A percentile compares a stretch with the other conserved stretches of the same genome.
Evolutionary conservation across 1,140 invertebrate genomes (phyloP).

Genomic region (Drosophila tsacasi): DNA sequence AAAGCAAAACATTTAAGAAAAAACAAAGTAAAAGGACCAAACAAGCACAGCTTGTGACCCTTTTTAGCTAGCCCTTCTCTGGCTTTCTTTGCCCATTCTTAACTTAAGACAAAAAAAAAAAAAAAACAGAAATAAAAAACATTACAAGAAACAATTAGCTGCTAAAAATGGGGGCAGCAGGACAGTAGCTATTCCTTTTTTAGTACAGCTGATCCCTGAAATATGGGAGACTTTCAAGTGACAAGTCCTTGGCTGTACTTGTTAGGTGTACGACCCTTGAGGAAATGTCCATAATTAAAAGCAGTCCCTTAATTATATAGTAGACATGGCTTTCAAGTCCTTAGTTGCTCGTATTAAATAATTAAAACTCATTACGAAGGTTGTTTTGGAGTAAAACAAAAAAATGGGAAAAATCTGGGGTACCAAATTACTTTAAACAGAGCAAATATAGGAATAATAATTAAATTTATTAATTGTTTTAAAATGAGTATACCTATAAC

Average conservation of each 20-base stretch:
- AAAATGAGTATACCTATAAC: background rate
- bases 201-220: constrained; percentile 14
- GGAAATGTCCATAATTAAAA: constrained; percentile 5
- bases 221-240: background rate
- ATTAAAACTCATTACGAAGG: background rate
- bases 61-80: constrained; percentile 54
- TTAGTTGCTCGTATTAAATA: background rate
- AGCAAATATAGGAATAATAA: no score
- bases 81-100: constrained; percentile 8
- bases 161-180: constrained; percentile 52
- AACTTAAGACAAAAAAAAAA: constrained; percentile 51
- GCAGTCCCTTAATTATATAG: constrained; percentile 8
- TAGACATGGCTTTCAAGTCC: constrained; percentile 1
- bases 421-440: no score
- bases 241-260: constrained; percentile 2
- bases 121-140: constrained; percentile 30
- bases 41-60: constrained; percentile 76
- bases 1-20: constrained; percentile 40
- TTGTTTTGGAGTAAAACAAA: background rate
- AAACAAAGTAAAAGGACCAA: constrained; percentile 32
- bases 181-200: constrained; percentile 45
- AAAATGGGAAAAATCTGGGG: background rate
- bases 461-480: background rate
- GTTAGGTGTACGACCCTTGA: constrained; percentile 7
- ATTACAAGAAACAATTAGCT: constrained; percentile 81